phyloP scores from a whole-genome alignment of 2,113 vertebrate species.

The Myrmophylax atrothorax region DNA sequence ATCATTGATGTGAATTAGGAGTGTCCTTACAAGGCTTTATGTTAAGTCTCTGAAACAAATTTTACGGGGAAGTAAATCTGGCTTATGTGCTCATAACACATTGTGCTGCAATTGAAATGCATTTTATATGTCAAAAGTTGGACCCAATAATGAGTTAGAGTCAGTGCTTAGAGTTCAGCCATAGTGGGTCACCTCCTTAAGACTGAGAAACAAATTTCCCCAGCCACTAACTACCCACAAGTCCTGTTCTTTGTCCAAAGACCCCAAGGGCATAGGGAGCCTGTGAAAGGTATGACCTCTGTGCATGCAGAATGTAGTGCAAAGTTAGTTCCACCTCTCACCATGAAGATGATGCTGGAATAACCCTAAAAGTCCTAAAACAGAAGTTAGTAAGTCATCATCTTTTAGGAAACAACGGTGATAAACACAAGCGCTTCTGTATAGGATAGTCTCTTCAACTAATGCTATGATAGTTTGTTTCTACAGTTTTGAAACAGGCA shows the following conservation, averaged over 20 bases:
- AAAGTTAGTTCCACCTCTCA: not conserved
- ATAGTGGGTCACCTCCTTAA: not conserved
- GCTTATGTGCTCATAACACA: not conserved
- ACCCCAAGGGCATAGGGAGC: not conserved
- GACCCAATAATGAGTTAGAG: not conserved
- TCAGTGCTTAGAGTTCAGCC: not conserved
- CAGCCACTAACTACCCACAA: not conserved
- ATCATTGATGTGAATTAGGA: not conserved
- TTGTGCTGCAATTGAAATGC: not conserved
- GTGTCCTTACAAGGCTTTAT: not conserved
- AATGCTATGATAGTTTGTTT: not conserved
- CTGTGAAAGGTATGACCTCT: not conserved
- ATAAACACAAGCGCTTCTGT: not conserved
- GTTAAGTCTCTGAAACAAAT: not conserved
- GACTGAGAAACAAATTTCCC: not conserved
- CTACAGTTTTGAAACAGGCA: not conserved
- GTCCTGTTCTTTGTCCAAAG: not conserved
- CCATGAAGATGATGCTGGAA: not conserved
- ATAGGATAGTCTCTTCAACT: not conserved
- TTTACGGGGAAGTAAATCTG: not conserved
- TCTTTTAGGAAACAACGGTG: not conserved
- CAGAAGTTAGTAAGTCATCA: not conserved
- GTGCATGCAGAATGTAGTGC: not conserved
- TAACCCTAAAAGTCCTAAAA: not conserved
- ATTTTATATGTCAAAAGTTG: not conserved